Conservation (phyloP, 1,140 invertebrate species). For the Pteromalus puparum region DNA sequence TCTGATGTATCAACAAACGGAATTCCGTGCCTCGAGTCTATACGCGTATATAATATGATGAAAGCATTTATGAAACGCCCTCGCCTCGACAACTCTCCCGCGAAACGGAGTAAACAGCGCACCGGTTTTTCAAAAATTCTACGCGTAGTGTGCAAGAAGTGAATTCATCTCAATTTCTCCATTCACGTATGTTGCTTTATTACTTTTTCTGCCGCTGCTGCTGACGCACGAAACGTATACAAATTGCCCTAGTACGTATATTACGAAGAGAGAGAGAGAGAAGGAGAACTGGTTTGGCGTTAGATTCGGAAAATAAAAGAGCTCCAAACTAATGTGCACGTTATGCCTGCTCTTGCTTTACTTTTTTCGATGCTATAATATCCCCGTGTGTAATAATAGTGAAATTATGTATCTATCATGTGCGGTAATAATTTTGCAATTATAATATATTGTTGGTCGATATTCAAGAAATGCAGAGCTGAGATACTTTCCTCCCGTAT, state of each 20-base stretch:
- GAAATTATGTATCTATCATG: background rate
- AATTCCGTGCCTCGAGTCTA: background rate
- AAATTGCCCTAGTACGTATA: constrained; percentile 28
- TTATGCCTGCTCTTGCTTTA: background rate
- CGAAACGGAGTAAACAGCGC: too few species aligned
- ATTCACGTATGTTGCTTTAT: background rate
- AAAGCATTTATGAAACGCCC: background rate
- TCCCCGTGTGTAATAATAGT: background rate
- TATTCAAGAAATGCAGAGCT: background rate
- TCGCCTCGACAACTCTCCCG: background rate
- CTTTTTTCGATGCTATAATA: constrained; percentile 3
- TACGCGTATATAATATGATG: background rate
- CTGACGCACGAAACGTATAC: constrained; percentile 25
- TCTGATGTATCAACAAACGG: constrained; percentile 34
- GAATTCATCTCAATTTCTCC: constrained; percentile 1
- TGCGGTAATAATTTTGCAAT: background rate
- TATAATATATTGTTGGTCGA: background rate
- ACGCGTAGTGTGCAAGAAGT: background rate
- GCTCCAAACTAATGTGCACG: background rate
- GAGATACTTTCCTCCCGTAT: background rate
- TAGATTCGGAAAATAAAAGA: constrained; percentile 11
- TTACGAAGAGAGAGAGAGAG: background rate
- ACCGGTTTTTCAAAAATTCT: constrained; percentile 14
- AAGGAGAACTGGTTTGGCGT: constrained; percentile 15
- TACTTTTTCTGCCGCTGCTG: background rate